Percentiles rank a stretch among this genome's conserved stretches.
Evolutionary conservation across 2,797 vertebrate species (phyloP).

Genomic region (Phalanger gymnotis): DNA sequence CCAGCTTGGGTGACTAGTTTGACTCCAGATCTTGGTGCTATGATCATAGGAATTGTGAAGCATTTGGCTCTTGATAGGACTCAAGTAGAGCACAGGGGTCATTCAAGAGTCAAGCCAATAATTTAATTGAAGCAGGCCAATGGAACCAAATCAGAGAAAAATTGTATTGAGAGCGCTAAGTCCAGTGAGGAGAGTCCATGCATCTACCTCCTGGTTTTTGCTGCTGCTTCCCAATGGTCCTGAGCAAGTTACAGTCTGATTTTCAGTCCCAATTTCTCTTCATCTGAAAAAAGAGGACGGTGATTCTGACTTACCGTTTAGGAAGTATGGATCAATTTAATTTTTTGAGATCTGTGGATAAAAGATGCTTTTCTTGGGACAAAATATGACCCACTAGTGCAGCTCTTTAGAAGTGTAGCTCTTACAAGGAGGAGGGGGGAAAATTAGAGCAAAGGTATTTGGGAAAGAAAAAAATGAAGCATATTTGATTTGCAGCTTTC

Average conservation of each 20-base stretch:
- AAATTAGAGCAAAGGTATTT: slow-evolving; percentile 33
- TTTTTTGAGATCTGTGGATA: neutral
- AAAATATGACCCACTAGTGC: slow-evolving; percentile 5
- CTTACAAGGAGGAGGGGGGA: neutral
- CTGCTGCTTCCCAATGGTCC: neutral
- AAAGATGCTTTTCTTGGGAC: slow-evolving; percentile 16
- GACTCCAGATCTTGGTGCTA: slow-evolving; percentile 53
- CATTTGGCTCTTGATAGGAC: neutral
- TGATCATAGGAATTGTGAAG: neutral
- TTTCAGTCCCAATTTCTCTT: neutral
- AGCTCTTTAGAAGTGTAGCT: slow-evolving; percentile 4
- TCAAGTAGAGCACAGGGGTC: neutral
- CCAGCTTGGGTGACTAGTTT: slow-evolving; percentile 23
- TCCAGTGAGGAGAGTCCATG: neutral
- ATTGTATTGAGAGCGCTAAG: neutral
- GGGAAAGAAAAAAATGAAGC: slow-evolving; percentile 37
- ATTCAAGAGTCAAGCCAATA: neutral
- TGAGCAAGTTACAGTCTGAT: neutral
- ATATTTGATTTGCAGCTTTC: neutral
- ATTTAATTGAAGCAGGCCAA: neutral
- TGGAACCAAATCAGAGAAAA: neutral
- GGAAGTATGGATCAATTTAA: neutral
- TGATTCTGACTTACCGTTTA: neutral
- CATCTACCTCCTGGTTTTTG: neutral
- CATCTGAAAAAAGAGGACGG: neutral